A percentile compares a stretch with the other conserved stretches of the same genome.
Conservation (phyloP, 2,797 vertebrate genomes). For the Margarornis squamiger region DNA sequence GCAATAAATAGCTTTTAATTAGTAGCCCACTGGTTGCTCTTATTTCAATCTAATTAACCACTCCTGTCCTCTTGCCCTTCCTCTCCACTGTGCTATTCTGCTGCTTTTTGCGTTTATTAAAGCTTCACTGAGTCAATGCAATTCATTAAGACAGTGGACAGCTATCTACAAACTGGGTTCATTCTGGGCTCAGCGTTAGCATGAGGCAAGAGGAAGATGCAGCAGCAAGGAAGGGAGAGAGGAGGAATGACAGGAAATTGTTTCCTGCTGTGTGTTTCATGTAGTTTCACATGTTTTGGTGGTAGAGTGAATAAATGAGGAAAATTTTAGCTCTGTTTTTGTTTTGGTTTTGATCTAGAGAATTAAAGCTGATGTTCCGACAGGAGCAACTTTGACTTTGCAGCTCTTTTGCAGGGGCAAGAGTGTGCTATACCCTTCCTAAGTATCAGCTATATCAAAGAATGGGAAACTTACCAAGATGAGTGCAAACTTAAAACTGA, state of each 20-base stretch:
- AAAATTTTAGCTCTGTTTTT: background rate
- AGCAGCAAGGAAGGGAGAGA: background rate
- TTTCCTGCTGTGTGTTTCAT: background rate
- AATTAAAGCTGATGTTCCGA: background rate
- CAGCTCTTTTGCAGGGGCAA: background rate
- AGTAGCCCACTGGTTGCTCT: background rate
- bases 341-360: background rate
- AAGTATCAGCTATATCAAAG: background rate
- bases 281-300: background rate
- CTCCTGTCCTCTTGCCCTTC: background rate
- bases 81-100: background rate
- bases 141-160: background rate
- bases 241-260: background rate
- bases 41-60: background rate
- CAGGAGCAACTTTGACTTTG: background rate
- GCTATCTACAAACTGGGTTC: background rate
- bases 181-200: background rate
- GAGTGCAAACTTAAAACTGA: background rate
- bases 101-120: background rate
- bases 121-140: background rate
- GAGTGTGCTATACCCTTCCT: background rate
- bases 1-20: constrained; percentile 4
- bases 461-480: background rate
- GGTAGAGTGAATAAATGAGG: background rate
- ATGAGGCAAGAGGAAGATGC: background rate